Evolutionary conservation across 2,888 invertebrate genomes (phyloP), one percentile per base, ranked within the genome.

Genomic region (Nemotelus pantherinus): DNA sequence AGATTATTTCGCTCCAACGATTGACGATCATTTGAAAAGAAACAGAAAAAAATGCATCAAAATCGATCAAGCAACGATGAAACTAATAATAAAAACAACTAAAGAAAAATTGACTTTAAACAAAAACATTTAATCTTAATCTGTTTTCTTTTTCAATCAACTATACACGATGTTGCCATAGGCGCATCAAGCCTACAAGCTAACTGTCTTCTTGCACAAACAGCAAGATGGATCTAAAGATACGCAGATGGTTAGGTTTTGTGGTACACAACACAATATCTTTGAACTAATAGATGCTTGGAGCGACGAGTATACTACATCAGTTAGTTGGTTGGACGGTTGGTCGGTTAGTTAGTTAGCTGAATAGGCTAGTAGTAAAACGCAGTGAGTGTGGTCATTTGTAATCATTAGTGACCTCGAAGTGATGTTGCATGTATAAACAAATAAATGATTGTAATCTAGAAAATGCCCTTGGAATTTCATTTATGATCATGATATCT

Each of bases 321-420:
- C 25, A 25, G 25, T 25, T 25, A 25, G 25, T 25, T 25, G 25
- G 25, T 25, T 25, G 25, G 25, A 25, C 25, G 25, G 25, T 25
- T 25, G 25, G 25, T 25, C 1, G 25, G 25, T 25, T 25, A 25
- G 25, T 25, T 25, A 25, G 25, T 25, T 25, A 25, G 25, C 25
- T 25, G 25, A 25, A 25, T 25, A 25, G 53, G 53, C 10, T 53
- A 10, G 53, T 43, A 9, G 9, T 7, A 43, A 39, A 63, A 63
- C n/a, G 25, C 9, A 63, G 43, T 7, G 63, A 25, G 25, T 43
- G 39, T 63, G 55, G 47, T 53, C 70, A 53, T 55, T 55, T 70
- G 70, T 55, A 70, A 70, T 70, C 70, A 67, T 67, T 70, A 70
- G 41, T 70, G 70, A 70, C 70, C 70, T 70, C 70, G 70, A 44